Base-by-base conservation (phyloP, 37 sponge, comb jelly and placozoan genomes). In the Diacarnus erythraeanus region DNA sequence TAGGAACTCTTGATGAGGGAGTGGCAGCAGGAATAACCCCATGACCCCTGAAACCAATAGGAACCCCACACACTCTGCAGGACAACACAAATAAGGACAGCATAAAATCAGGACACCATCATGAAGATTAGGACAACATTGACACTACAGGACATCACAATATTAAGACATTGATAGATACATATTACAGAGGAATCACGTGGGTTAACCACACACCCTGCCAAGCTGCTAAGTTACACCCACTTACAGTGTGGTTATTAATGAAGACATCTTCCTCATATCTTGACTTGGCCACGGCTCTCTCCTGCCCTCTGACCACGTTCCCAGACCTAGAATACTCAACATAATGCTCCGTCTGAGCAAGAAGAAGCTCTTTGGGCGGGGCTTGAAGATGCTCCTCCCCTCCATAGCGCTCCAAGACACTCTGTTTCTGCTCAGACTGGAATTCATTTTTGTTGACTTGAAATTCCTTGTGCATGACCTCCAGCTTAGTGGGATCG, bases 11-110 rank as follows among this genome's bases (percentile, higher is more conserved):
- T 95, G 66, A 96, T 67, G 34, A 96, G 71, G 1, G 94, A 91
- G 69, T 94, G 82, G 73, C 99, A 98, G 82, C 99, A 98, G 43
- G 82, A 79, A 72, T 92, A 98, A 64, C 99, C 99, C 99, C 99
- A 98, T 61, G 33, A 41, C 0, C 94, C 96, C 33, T 76, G 83
- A 57, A 82, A 72, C 94, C 92, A 98, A 81, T 91, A 98, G 1
- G 99, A 98, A 9, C 99, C 99, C 92, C 94, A 98, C 42, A 98
- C 95, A 72, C 89, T 68, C 94, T 93, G 72, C 33, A 70, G 3
- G 22, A 60, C 4, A 12, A 47, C n/a, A n/a, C n/a, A n/a, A n/a
- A n/a, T n/a, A n/a, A n/a, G n/a, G n/a, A n/a, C n/a, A n/a, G n/a
- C n/a, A n/a, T n/a, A n/a, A n/a, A n/a, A n/a, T n/a, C n/a, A n/a